Conservation (phyloP, 2,888 invertebrate genomes). For the Kuschelorhynchus macadamiae region DNA sequence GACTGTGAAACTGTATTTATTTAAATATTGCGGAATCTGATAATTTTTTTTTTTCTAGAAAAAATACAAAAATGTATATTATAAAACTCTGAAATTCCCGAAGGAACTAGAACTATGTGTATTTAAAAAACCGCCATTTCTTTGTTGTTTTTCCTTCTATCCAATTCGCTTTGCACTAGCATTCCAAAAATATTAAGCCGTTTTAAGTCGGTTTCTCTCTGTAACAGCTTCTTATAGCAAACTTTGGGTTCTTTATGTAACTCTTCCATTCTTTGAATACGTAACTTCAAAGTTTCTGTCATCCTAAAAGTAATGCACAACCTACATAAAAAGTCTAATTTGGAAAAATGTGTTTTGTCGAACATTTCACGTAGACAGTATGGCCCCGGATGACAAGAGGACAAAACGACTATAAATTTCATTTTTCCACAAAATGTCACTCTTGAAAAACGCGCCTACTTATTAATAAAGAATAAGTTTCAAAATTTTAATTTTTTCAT, state of each 20-base stretch:
- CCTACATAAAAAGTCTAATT: background rate
- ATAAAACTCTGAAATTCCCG: background rate
- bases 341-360: no score
- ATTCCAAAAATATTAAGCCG: constrained; percentile 11
- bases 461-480: no score
- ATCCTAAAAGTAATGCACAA: constrained; percentile 20
- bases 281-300: background rate
- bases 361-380: no score
- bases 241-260: constrained; percentile 8
- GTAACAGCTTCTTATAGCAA: constrained; percentile 1
- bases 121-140: constrained; percentile 26
- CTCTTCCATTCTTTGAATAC: constrained; percentile 7
- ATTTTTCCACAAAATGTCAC: no score
- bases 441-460: no score
- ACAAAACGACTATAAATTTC: no score
- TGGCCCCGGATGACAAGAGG: no score
- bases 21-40: no score
- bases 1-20: no score
- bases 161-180: constrained; percentile 26
- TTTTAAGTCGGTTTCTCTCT: constrained; percentile 7
- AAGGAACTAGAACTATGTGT: background rate
- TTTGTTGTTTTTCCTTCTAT: constrained; percentile 39
- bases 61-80: background rate
- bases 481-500: no score
- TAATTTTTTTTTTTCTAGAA: no score